Evolutionary conservation across 2,113 vertebrate species (phyloP).

Genomic region (Atlantisia rogersi): DNA sequence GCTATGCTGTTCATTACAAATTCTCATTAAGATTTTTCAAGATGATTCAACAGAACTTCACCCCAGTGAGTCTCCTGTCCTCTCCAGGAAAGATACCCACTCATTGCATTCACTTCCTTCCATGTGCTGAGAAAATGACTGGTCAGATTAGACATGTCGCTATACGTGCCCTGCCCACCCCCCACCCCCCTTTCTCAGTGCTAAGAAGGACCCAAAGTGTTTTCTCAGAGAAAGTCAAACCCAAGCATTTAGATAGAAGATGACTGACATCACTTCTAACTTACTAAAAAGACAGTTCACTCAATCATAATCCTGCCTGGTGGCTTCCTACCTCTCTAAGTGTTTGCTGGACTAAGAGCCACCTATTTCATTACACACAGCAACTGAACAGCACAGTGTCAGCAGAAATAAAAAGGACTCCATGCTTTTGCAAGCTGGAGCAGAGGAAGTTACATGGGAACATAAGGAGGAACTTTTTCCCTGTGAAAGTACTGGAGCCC

Average conservation of each 20-base stretch:
- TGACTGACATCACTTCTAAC: not conserved
- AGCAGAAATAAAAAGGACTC: not conserved
- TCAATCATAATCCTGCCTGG: not conserved
- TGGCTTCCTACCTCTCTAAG: not conserved
- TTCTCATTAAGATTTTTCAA: not conserved
- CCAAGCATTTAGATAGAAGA: not conserved
- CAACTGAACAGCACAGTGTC: not conserved
- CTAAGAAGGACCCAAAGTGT: not conserved
- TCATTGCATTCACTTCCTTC: not conserved
- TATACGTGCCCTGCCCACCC: accelerated
- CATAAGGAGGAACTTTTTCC: no score
- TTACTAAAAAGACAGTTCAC: not conserved
- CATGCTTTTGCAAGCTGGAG: not conserved
- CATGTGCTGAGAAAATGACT: not conserved
- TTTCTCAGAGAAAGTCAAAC: not conserved
- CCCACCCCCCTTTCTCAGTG: accelerated
- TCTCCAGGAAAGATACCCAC: not conserved
- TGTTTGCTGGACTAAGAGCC: not conserved
- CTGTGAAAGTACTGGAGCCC: no score
- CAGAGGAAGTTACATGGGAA: no score
- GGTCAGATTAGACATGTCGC: not conserved
- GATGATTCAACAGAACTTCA: not conserved
- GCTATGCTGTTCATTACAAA: not conserved
- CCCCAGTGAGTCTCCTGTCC: not conserved
- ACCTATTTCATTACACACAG: not conserved